Conservation (phyloP, 2,113 vertebrate genomes). For the Atherinomorus stipes region DNA sequence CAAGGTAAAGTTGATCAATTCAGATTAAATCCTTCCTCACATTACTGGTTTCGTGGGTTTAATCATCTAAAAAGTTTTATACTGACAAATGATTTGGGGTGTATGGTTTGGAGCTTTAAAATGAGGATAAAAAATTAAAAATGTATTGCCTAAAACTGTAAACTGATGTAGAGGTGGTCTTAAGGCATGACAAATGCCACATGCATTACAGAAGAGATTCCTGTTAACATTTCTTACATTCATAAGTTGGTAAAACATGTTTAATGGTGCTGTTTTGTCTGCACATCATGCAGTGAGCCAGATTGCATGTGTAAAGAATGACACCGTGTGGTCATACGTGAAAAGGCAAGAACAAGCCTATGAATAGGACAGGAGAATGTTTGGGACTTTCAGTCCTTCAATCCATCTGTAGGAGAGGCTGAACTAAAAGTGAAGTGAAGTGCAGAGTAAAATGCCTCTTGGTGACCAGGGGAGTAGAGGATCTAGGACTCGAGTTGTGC, state of each 20-base stretch:
- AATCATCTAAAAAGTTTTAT: no score
- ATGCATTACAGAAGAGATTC: conserved; percentile 23
- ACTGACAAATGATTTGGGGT: no score
- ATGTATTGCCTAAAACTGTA: background rate
- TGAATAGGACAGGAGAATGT: background rate
- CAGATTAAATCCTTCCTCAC: no score
- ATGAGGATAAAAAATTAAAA: background rate
- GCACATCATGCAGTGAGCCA: background rate
- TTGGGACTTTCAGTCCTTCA: background rate
- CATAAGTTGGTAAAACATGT: background rate
- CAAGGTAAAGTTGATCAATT: no score
- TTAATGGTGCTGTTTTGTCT: conserved; percentile 2
- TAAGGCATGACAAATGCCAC: conserved; percentile 5
- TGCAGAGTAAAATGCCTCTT: background rate
- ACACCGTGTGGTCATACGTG: conserved; percentile 62
- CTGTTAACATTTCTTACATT: conserved; percentile 41
- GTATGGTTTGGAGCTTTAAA: no score
- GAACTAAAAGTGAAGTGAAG: background rate
- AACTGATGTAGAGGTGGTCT: background rate
- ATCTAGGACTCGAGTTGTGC: background rate
- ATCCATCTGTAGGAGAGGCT: background rate
- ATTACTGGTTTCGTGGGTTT: no score
- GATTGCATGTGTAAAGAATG: conserved; percentile 47
- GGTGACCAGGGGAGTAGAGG: conserved; percentile 11
- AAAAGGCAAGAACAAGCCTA: conserved; percentile 32